Base-by-base conservation (phyloP, 2,797 vertebrate species). In the Steatocranus sp. region DNA sequence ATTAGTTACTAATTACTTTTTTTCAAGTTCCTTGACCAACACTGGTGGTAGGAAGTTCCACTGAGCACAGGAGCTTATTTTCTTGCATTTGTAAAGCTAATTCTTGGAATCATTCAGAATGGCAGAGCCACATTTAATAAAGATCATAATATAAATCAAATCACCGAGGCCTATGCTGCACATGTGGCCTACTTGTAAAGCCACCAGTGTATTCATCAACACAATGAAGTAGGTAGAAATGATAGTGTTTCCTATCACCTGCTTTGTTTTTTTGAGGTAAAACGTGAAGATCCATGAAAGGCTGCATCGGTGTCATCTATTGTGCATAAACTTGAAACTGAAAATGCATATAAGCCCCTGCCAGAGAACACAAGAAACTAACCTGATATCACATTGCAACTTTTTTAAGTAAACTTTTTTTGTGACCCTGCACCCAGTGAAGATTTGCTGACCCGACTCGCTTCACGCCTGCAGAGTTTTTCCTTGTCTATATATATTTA, bases 381-480 rank as follows among this genome's bases (percentile, higher is more conserved):
- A 32, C 27, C 2, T 58, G 54, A 25, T 2, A 4, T 53, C 50
- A 53, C 54, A 1, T 30, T 15, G 53, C 15, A 73, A 61, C 50
- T 56, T 43, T 5, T 1, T 11, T 2, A 18, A 10, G 17, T 66
- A n/a, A 58, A 8, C n/a, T 12, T 5, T 8, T 15, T 23, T 63
- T 70, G 51, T 2, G 11, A 82, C 23, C 15, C 7, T 12, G 18
- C 54, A 25, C 49, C 30, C 18, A 20, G 11, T 7, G 27, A 82
- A 11, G 74, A 73, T 83, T 78, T 80, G 36, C 66, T 73, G 32
- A 9, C 53, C 51, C 7, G 36, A 10, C 53, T 27, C 12, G 51
- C 73, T 80, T 76, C 51, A 56, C 75, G 83, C 63, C 49, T 79
- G 76, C 50, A 41, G 20, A 36, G n/a, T n/a, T 77, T 80, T 30